These are phyloP conservation scores for Amitus sp. DNA, from an alignment of 2,888 invertebrate genomes.

Conservation along the genomic window DNA sequence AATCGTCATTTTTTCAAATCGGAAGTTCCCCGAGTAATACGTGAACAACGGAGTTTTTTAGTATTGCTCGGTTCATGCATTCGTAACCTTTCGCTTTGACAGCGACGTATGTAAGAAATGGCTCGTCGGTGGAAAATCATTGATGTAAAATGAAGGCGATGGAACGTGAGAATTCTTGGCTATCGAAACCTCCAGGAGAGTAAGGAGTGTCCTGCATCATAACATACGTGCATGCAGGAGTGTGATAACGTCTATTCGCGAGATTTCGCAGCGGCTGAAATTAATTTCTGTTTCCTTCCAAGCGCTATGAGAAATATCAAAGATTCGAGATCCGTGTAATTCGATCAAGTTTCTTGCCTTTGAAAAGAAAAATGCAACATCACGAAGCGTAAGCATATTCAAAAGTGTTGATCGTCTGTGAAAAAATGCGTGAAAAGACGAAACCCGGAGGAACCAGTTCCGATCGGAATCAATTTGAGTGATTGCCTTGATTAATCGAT, in stretches of 20 bases:
- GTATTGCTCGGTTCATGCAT: conserved; percentile 13
- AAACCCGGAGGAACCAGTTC: neutral
- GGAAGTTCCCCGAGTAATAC: too few species aligned
- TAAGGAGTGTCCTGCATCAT: conserved; percentile 41
- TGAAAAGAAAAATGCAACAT: conserved; percentile 3
- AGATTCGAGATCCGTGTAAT: conserved; percentile 28
- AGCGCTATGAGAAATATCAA: conserved; percentile 24
- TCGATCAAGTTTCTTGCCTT: conserved; percentile 24
- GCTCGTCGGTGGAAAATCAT: conserved; percentile 33
- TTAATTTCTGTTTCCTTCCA: conserved; percentile 39
- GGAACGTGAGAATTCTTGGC: conserved; percentile 42
- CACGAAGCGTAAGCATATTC: conserved; percentile 12
- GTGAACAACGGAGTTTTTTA: conserved; percentile 5
- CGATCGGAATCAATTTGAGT: neutral
- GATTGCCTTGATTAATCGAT: conserved; percentile 1
- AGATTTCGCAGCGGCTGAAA: conserved; percentile 41
- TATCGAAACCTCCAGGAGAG: conserved; percentile 39
- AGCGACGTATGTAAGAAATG: conserved; percentile 24
- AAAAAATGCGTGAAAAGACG: neutral
- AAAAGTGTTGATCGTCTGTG: conserved; percentile 26
- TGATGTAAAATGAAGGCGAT: conserved; percentile 39
- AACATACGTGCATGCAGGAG: conserved; percentile 29
- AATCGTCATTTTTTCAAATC: too few species aligned
- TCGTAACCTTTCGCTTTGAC: conserved; percentile 19
- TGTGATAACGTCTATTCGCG: conserved; percentile 35